Percentiles rank a stretch among this genome's conserved stretches.
These are phyloP conservation scores for Cyclophora albipunctata DNA, from an alignment of 2,888 invertebrate genomes.

Conservation along the genomic window DNA sequence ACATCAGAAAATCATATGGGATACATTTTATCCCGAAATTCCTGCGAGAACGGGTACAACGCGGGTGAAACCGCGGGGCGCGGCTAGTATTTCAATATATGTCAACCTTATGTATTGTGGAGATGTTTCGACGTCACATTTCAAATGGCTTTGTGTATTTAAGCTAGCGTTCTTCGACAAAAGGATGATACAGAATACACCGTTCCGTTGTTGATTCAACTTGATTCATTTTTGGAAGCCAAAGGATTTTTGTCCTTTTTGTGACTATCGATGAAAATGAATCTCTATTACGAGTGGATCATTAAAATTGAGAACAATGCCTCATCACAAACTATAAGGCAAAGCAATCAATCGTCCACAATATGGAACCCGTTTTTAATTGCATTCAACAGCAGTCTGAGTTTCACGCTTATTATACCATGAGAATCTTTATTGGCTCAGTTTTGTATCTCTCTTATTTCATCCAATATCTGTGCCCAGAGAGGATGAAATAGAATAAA, in stretches of 20 bases:
- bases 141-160: not conserved
- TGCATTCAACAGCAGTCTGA: slow-evolving; percentile 5
- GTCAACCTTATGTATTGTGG: too few relatives aligned
- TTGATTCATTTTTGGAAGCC: too few relatives aligned
- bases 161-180: not conserved
- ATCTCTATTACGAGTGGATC: not conserved
- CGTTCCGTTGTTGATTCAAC: too few relatives aligned
- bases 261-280: not conserved
- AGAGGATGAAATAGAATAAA: not conserved
- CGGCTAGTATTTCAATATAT: too few relatives aligned
- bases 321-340: slow-evolving; percentile 2
- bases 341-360: slow-evolving; percentile 6
- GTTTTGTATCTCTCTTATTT: slow-evolving; percentile 8
- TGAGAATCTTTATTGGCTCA: slow-evolving; percentile 14
- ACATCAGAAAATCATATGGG: too few relatives aligned
- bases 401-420: slow-evolving; percentile 14
- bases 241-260: too few relatives aligned
- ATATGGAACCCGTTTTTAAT: slow-evolving; percentile 8
- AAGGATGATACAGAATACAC: too few relatives aligned
- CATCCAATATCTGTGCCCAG: not conserved
- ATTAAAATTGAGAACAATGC: slow-evolving; percentile 10
- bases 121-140: too few relatives aligned
- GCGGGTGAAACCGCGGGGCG: too few relatives aligned
- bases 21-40: too few relatives aligned
- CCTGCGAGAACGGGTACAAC: too few relatives aligned